These are phyloP conservation scores for Leptopilina myrica DNA, from an alignment of 2,888 invertebrate species.

Conservation along the genomic window DNA sequence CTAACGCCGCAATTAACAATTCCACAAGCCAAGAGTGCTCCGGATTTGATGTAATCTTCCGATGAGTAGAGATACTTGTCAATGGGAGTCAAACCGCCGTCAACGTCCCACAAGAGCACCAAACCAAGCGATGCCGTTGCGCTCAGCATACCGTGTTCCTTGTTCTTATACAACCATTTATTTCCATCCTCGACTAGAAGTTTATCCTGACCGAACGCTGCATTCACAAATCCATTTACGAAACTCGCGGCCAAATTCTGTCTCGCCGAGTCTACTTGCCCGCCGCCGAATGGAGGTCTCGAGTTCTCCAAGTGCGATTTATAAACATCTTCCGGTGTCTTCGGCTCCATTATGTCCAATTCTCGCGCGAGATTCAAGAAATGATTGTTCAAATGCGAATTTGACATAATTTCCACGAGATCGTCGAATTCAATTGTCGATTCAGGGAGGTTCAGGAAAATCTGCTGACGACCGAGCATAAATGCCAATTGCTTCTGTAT, in stretches of 20 bases:
- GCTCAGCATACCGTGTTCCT: conserved; percentile 98
- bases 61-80: conserved; percentile 98
- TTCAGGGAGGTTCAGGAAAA: conserved; percentile 88
- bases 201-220: conserved; percentile 98
- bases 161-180: conserved; percentile 93
- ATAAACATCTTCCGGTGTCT: conserved; percentile 99
- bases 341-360: conserved; percentile 99
- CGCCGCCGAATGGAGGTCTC: conserved; percentile 85
- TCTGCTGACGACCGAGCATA: conserved; percentile 96
- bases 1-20: conserved; percentile 98
- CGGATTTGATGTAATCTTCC: conserved; percentile 98
- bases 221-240: conserved; percentile 99
- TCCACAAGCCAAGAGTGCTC: conserved; percentile 96
- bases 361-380: conserved; percentile 92
- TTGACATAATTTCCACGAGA: conserved; percentile 93
- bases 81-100: conserved; percentile 97
- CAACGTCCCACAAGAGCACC: conserved; percentile 98
- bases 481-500: conserved; percentile 96
- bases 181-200: conserved; percentile 91
- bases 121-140: conserved; percentile 98
- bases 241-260: conserved; percentile 98
- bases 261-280: conserved; percentile 94
- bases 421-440: conserved; percentile 84
- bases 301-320: conserved; percentile 97
- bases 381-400: conserved; percentile 94